Evolutionary conservation across 2,797 vertebrate species (phyloP).

Genomic region (Ctenochaetus hawaiiensis): DNA sequence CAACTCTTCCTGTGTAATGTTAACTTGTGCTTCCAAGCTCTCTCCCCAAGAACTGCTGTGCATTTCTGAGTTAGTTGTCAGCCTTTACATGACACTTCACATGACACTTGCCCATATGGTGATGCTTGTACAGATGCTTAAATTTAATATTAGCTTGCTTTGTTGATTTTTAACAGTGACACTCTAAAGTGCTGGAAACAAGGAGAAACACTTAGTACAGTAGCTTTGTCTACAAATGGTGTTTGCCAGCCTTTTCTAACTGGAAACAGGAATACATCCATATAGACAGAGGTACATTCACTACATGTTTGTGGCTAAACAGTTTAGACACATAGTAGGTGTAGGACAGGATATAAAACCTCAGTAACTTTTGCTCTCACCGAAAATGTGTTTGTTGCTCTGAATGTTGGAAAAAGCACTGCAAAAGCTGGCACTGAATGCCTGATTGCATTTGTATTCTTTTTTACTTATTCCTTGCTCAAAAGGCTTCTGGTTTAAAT

Average conservation of each 20-base stretch:
- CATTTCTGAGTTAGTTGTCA: conserved; percentile 50
- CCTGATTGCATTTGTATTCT: too few species aligned
- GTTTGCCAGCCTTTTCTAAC: not conserved
- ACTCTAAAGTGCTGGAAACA: not conserved
- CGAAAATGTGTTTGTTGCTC: too few species aligned
- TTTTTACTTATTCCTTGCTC: too few species aligned
- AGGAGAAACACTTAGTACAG: not conserved
- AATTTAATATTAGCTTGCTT: conserved; percentile 18
- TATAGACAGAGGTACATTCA: not conserved
- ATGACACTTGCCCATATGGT: conserved; percentile 27
- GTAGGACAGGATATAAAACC: not conserved
- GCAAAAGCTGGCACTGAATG: too few species aligned
- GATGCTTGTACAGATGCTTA: conserved; percentile 39
- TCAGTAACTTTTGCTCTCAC: too few species aligned
- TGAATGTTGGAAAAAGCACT: too few species aligned
- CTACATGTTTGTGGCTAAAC: not conserved
- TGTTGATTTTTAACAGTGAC: conserved; percentile 23
- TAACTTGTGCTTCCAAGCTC: conserved; percentile 21
- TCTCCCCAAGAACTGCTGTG: conserved; percentile 31
- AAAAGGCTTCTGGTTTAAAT: too few species aligned
- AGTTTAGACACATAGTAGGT: not conserved
- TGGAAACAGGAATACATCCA: not conserved
- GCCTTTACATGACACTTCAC: conserved; percentile 49
- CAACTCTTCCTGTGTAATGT: conserved; percentile 30
- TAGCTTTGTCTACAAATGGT: not conserved